Evolutionary conservation across 2,888 invertebrate genomes (phyloP).

Genomic region (Rhorus exstirpatorius): DNA sequence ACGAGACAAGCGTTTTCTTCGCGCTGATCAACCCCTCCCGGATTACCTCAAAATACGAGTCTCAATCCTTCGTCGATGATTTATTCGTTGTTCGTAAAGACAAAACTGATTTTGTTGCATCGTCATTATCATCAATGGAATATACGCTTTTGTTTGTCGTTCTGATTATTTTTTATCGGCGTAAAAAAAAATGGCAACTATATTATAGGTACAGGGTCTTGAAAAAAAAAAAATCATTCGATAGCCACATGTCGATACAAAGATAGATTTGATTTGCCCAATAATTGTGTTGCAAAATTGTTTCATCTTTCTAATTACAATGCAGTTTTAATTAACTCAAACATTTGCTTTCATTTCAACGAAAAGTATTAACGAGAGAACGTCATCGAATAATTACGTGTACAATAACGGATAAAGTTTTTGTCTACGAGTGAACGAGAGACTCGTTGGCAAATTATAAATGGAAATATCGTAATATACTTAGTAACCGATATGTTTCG

Average conservation of each 20-base stretch:
- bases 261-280: too few relatives aligned
- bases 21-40: background rate
- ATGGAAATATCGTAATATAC: constrained; percentile 10
- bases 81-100: background rate
- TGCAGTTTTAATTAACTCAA: too few relatives aligned
- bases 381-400: too few relatives aligned
- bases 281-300: background rate
- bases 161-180: background rate
- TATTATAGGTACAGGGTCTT: too few relatives aligned
- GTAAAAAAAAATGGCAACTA: background rate
- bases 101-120: constrained; percentile 2
- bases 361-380: too few relatives aligned
- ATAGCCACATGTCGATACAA: too few relatives aligned
- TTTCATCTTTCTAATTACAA: background rate
- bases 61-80: background rate
- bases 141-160: background rate
- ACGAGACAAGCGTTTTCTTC: background rate
- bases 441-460: background rate
- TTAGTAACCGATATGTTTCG: background rate
- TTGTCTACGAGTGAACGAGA: background rate
- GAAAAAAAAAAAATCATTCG: background rate
- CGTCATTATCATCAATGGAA: background rate
- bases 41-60: background rate
- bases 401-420: background rate
- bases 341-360: background rate